These are phyloP conservation scores for Archivesica marissinica DNA, from an alignment of 1,140 invertebrate species.

Conservation along the genomic window DNA sequence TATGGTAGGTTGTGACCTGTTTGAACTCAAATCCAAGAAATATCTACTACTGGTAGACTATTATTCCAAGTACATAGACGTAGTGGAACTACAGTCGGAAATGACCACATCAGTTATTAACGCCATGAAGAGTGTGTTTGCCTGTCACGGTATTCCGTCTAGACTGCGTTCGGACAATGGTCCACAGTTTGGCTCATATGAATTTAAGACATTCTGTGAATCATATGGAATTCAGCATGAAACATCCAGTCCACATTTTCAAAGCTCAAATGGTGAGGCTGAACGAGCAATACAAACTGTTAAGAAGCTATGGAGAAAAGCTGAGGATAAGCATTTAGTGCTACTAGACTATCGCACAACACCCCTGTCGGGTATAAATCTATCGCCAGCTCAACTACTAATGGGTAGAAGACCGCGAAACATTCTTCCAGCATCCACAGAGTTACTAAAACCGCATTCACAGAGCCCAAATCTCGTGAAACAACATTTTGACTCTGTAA, in stretches of 20 bases:
- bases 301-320: too few relatives aligned
- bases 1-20: slow-evolving; percentile 58
- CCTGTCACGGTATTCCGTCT: slow-evolving; percentile 51
- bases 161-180: slow-evolving; percentile 83
- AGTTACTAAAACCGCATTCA: too few relatives aligned
- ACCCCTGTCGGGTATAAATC: slow-evolving; percentile 59
- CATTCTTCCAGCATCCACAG: too few relatives aligned
- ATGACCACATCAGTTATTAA: slow-evolving; percentile 38
- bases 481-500: too few relatives aligned
- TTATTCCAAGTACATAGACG: slow-evolving; percentile 62
- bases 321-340: slow-evolving; percentile 51
- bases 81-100: slow-evolving; percentile 15
- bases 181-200: slow-evolving; percentile 80
- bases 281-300: slow-evolving; percentile 69
- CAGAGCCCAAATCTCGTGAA: too few relatives aligned
- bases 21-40: slow-evolving; percentile 45
- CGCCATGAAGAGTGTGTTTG: slow-evolving; percentile 43
- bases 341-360: slow-evolving; percentile 66
- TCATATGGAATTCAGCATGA: slow-evolving; percentile 61
- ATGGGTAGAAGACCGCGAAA: slow-evolving; percentile 67
- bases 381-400: slow-evolving; percentile 66
- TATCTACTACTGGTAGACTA: slow-evolving; percentile 67
- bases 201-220: slow-evolving; percentile 75
- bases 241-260: slow-evolving; percentile 68
- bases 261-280: slow-evolving; percentile 64